A percentile compares a stretch with the other conserved stretches of the same genome.
Evolutionary conservation across 2,888 invertebrate species (phyloP).

Genomic region (Pseudanteris insignis): DNA sequence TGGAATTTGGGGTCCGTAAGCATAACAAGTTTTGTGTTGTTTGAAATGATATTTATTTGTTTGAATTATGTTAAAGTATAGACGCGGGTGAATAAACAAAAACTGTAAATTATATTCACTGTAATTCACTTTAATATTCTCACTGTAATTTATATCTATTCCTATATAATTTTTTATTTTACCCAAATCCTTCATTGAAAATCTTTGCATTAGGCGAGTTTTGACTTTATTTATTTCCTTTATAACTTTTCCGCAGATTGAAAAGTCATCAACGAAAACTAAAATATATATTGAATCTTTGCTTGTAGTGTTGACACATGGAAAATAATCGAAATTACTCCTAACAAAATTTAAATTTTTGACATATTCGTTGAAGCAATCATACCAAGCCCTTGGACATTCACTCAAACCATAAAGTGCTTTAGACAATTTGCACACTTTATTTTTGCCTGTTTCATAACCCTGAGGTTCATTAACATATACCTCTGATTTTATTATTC

Average conservation of each 20-base stretch:
- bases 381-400: neutral
- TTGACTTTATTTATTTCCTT: constrained; percentile 17
- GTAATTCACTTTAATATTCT: no score
- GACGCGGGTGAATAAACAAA: no score
- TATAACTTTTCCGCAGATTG: constrained; percentile 12
- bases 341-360: no score
- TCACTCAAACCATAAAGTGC: constrained; percentile 36
- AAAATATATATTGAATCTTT: neutral
- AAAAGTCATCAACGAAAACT: constrained; percentile 9
- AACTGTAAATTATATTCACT: no score
- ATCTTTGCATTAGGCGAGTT: constrained; percentile 13
- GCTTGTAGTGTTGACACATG: neutral
- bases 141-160: no score
- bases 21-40: no score
- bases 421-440: constrained; percentile 40
- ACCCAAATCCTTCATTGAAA: constrained; percentile 31
- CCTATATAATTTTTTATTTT: constrained; percentile 22
- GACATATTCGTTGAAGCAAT: no score
- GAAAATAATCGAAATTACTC: no score
- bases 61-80: no score
- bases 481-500: constrained; percentile 21
- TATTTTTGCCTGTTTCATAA: constrained; percentile 17
- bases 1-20: no score
- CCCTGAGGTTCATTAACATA: constrained; percentile 43
- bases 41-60: no score